Conservation (phyloP, 2,888 invertebrate genomes). For the Tipula confusa region DNA sequence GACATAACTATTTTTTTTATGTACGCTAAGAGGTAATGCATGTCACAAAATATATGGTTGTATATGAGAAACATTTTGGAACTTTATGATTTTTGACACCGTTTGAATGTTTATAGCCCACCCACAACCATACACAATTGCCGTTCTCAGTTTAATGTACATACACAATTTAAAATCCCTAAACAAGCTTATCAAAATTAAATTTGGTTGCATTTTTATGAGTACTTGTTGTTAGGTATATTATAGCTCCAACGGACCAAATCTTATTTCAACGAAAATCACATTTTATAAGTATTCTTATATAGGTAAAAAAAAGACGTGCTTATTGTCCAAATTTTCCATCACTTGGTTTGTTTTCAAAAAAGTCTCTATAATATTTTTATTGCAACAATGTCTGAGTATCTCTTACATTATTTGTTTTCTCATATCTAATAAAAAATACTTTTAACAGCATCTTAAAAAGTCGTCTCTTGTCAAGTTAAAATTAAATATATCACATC, state of each 20-base stretch:
- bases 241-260: too few relatives aligned
- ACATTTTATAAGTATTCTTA: too few relatives aligned
- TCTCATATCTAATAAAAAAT: too few relatives aligned
- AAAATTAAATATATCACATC: too few relatives aligned
- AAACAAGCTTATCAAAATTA: not conserved
- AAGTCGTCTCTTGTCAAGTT: too few relatives aligned
- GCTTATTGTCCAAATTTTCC: too few relatives aligned
- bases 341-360: not conserved
- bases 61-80: not conserved
- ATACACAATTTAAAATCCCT: not conserved
- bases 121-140: not conserved
- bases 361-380: too few relatives aligned
- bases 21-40: not conserved
- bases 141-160: not conserved
- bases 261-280: too few relatives aligned
- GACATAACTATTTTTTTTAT: slow-evolving; percentile 16
- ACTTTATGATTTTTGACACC: not conserved
- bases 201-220: not conserved
- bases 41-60: not conserved
- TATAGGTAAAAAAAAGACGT: too few relatives aligned
- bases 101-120: not conserved
- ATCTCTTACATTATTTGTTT: too few relatives aligned
- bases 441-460: too few relatives aligned
- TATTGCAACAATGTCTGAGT: too few relatives aligned
- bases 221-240: not conserved